Evolutionary conservation across 2,113 vertebrate genomes (phyloP).

Genomic region (Poecilia latipinna): DNA sequence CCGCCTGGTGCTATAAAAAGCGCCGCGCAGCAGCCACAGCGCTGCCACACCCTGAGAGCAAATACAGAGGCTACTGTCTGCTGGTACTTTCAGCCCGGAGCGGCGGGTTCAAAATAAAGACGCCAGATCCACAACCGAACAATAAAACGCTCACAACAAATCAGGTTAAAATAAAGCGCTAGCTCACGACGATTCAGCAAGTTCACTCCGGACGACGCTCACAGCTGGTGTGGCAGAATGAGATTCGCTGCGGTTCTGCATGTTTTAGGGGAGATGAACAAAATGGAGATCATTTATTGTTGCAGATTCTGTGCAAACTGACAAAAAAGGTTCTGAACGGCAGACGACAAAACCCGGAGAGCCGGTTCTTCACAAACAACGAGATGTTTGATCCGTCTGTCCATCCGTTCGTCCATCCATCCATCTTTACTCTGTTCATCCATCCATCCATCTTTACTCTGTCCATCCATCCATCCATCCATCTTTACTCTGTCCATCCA

Average conservation of each 20-base stretch:
- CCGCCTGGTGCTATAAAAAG: conserved; percentile 57
- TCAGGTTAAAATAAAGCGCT: background rate
- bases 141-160: background rate
- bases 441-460: no score
- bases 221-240: background rate
- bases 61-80: conserved; percentile 57
- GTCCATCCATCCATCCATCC: no score
- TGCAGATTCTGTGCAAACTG: no score
- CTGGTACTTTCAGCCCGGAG: conserved; percentile 39
- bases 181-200: background rate
- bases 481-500: fast-evolving
- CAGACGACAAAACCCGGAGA: no score
- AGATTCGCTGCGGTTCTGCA: background rate
- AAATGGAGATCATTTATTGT: no score
- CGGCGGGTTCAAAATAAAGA: background rate
- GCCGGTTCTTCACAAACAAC: no score
- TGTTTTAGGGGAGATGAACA: no score
- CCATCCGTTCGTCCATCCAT: no score
- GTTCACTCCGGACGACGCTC: no score
- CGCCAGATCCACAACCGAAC: background rate
- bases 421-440: no score
- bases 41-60: conserved; percentile 69
- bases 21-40: conserved; percentile 43
- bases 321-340: no score
- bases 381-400: no score